A percentile compares a stretch with the other conserved stretches of the same genome.
phyloP scores from a whole-genome alignment of 2,888 invertebrate genomes.

The Apotomis betuletana region DNA sequence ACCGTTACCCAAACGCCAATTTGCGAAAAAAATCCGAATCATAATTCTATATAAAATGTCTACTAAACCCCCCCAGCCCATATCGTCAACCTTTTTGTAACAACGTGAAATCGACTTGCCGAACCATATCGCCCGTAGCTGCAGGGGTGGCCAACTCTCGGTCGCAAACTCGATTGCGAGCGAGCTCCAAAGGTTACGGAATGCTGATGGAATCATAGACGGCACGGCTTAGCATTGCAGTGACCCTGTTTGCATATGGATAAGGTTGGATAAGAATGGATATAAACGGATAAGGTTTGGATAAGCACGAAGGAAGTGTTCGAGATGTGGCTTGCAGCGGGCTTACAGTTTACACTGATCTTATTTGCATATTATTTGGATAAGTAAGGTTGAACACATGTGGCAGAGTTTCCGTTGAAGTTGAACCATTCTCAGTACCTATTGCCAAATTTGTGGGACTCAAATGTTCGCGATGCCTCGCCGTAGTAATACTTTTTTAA shows the following conservation, averaged over 20 bases:
- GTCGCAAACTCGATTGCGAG: constrained; percentile 31
- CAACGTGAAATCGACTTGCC: constrained; percentile 19
- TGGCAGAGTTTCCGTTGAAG: not conserved
- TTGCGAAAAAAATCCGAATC: no score
- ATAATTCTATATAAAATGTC: not conserved
- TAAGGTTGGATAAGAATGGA: not conserved
- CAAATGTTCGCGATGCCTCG: no score
- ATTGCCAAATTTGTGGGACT: no score
- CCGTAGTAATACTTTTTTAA: no score
- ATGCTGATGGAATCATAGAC: constrained; percentile 23
- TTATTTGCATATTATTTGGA: constrained; percentile 5
- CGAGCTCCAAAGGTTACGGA: constrained; percentile 22
- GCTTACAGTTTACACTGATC: not conserved
- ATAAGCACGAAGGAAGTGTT: not conserved
- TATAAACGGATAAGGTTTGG: not conserved
- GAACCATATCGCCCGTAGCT: constrained; percentile 12
- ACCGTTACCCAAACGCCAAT: not conserved
- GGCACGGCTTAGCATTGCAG: constrained; percentile 14
- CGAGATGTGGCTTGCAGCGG: not conserved
- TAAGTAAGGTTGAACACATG: not conserved
- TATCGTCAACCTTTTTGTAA: constrained; percentile 27
- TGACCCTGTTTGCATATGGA: constrained; percentile 25
- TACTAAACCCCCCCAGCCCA: not conserved
- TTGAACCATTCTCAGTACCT: not conserved
- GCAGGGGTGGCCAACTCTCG: constrained; percentile 24